Conservation (phyloP, 2,888 invertebrate species). For the Scaptomyza tumidula region DNA sequence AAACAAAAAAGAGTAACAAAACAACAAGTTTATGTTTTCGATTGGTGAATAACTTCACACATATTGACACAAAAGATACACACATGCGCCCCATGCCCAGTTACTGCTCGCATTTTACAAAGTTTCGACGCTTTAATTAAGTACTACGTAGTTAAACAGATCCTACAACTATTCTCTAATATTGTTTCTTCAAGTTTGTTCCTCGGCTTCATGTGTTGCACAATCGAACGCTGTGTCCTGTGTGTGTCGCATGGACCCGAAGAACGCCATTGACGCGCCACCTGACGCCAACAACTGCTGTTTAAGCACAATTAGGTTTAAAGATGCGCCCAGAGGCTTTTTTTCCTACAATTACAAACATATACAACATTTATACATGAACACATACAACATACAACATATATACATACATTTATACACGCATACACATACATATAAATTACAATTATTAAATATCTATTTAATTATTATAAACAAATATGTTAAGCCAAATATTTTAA, state of each 20-base stretch:
- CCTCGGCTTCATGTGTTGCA: constrained; percentile 66
- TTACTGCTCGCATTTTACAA: constrained; percentile 63
- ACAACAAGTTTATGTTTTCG: constrained; percentile 61
- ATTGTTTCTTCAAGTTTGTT: constrained; percentile 39
- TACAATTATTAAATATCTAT: constrained; percentile 58
- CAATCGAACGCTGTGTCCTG: background rate
- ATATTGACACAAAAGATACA: constrained; percentile 5
- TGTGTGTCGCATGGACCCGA: constrained; percentile 65
- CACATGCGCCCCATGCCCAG: constrained; percentile 6
- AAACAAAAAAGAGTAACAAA: constrained; percentile 15
- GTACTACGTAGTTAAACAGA: constrained; percentile 23
- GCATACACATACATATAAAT: constrained; percentile 51
- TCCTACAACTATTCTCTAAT: constrained; percentile 20
- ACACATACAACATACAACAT: constrained; percentile 46
- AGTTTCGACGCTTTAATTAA: constrained; percentile 51
- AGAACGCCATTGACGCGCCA: constrained; percentile 53
- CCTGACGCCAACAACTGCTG: constrained; percentile 61
- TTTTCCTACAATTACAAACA: constrained; percentile 63
- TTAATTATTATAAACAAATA: constrained; percentile 73
- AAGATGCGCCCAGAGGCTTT: constrained; percentile 76
- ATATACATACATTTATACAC: constrained; percentile 37
- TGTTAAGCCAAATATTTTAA: constrained; percentile 75
- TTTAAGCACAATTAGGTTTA: constrained; percentile 76
- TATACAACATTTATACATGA: constrained; percentile 30
- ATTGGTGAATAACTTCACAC: constrained; percentile 46